Percentiles rank a stretch among this genome's conserved stretches.
Conservation (phyloP, 2,113 vertebrate species). For the Penelope pileata region DNA sequence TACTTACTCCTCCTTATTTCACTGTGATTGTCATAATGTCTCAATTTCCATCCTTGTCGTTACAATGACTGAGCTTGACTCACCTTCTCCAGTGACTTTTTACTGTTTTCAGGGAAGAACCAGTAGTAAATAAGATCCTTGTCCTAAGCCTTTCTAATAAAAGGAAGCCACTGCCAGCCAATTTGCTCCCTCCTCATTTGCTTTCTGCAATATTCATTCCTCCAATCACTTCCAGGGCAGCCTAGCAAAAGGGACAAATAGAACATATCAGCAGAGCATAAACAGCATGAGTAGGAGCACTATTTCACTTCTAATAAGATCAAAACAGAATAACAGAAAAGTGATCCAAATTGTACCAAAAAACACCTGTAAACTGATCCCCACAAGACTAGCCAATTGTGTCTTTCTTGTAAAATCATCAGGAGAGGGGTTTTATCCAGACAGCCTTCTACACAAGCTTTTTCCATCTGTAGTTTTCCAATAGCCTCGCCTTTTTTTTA, state of each 20-base stretch:
- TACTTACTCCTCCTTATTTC: neutral
- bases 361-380: neutral
- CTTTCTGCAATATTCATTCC: neutral
- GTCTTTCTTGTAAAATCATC: neutral
- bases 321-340: neutral
- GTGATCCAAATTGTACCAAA: neutral
- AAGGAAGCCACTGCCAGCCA: neutral
- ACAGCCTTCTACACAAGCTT: neutral
- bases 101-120: neutral
- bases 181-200: neutral
- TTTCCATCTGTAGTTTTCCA: neutral
- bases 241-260: neutral
- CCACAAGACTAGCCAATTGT: neutral
- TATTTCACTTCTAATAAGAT: neutral
- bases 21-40: neutral
- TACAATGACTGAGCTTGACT: neutral
- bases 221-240: fast-evolving
- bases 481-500: neutral
- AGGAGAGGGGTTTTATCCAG: neutral
- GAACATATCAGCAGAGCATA: neutral
- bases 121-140: neutral
- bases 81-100: neutral
- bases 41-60: neutral
- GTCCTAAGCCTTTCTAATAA: neutral
- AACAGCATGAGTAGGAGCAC: fast-evolving